Conservation (phyloP, 2,888 invertebrate genomes). For the Netelia inedita region DNA sequence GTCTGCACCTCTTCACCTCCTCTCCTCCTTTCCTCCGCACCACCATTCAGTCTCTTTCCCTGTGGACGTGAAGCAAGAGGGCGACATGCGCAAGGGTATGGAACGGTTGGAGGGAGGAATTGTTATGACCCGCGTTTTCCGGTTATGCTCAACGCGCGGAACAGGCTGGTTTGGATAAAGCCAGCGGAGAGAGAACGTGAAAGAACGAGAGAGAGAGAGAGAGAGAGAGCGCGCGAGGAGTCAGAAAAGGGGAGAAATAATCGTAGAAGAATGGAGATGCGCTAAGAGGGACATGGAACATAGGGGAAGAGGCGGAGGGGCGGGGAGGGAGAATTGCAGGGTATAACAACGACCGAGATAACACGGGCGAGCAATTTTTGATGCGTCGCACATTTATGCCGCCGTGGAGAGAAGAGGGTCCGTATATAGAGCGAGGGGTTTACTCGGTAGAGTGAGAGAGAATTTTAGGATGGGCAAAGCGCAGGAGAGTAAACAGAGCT, state of each 20-base stretch:
- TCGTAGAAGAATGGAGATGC: conserved; percentile 19
- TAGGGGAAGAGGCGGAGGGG: not conserved
- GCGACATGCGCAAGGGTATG: conserved; percentile 22
- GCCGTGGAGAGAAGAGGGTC: conserved; percentile 31
- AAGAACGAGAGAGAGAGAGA: conserved; percentile 18
- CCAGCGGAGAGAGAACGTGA: conserved; percentile 18
- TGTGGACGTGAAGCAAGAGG: not conserved
- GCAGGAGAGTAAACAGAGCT: conserved; percentile 59
- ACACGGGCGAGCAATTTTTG: conserved; percentile 69
- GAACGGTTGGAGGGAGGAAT: conserved; percentile 43
- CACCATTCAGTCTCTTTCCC: too few species aligned
- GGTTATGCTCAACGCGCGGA: conserved; percentile 68
- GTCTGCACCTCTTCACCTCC: not conserved
- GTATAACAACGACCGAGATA: conserved; percentile 69
- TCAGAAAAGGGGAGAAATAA: conserved; percentile 36
- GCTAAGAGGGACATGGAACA: conserved; percentile 2
- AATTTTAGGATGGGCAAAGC: conserved; percentile 30
- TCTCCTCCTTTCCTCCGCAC: not conserved
- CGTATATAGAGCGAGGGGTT: not conserved
- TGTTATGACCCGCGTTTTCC: conserved; percentile 68
- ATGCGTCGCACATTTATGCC: conserved; percentile 65
- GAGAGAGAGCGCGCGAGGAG: conserved; percentile 27
- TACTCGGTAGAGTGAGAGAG: not conserved
- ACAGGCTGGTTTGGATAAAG: conserved; percentile 60
- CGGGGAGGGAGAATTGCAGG: conserved; percentile 56